Percentiles rank a stretch among this genome's conserved stretches.
phyloP scores from a whole-genome alignment of 2,888 invertebrate genomes.

The Parnassius orleans region DNA sequence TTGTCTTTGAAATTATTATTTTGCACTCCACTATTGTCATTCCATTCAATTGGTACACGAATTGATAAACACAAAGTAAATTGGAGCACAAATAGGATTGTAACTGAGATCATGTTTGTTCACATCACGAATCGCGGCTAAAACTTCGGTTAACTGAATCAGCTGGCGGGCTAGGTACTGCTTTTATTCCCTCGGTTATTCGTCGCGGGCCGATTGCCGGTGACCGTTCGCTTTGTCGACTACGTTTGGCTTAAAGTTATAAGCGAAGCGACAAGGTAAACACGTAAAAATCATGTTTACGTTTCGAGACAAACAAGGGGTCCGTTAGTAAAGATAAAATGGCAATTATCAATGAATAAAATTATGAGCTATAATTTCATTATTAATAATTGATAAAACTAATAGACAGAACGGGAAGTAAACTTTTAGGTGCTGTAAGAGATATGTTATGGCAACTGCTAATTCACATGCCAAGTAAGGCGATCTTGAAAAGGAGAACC shows the following conservation, averaged over 20 bases:
- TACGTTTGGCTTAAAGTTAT: conserved; percentile 39
- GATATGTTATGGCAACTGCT: too few relatives aligned
- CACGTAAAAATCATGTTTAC: neutral
- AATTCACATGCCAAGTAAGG: too few relatives aligned
- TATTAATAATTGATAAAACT: too few relatives aligned
- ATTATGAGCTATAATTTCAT: too few relatives aligned
- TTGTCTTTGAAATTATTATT: conserved; percentile 37
- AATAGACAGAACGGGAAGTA: too few relatives aligned
- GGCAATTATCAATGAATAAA: too few relatives aligned
- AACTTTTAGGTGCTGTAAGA: too few relatives aligned
- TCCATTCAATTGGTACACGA: conserved; percentile 64
- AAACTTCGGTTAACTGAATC: conserved; percentile 67
- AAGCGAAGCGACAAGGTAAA: conserved; percentile 33
- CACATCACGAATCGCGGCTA: conserved; percentile 68
- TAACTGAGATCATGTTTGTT: conserved; percentile 54
- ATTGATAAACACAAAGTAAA: conserved; percentile 61
- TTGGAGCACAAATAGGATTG: conserved; percentile 52
- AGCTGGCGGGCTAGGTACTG: conserved; percentile 54
- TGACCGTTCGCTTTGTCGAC: conserved; percentile 61
- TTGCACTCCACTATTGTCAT: conserved; percentile 61
- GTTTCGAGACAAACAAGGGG: neutral
- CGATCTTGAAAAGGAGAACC: too few relatives aligned
- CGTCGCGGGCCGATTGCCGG: conserved; percentile 69
- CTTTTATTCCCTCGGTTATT: conserved; percentile 78
- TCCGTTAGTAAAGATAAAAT: neutral